A percentile compares a stretch with the other conserved stretches of the same genome.
Conservation (phyloP, 2,113 vertebrate genomes). For the Vulpes vulpes region DNA sequence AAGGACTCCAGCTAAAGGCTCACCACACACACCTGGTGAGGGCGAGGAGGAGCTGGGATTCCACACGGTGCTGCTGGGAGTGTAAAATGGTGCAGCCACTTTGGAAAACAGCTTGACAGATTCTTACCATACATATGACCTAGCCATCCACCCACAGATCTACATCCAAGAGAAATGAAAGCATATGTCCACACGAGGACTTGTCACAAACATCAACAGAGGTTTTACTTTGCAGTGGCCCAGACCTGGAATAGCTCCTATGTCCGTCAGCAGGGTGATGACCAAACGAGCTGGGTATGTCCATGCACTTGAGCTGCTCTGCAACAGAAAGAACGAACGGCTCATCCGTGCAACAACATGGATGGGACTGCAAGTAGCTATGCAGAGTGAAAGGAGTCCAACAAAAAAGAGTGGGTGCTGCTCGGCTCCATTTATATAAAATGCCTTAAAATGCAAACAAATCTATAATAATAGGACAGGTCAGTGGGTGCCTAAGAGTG, state of each 20-base stretch:
- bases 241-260: background rate
- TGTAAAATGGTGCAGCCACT: too few species aligned
- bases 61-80: too few species aligned
- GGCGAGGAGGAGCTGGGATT: background rate
- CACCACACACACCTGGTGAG: too few species aligned
- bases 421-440: background rate
- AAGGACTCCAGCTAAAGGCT: background rate
- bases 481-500: background rate
- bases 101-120: too few species aligned
- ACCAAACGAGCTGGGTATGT: rapidly evolving
- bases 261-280: background rate
- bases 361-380: background rate
- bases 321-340: background rate
- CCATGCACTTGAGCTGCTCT: background rate
- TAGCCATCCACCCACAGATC: too few species aligned
- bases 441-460: background rate
- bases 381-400: background rate
- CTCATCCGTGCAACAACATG: rapidly evolving
- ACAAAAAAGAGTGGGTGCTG: background rate
- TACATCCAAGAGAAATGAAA: background rate
- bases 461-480: background rate
- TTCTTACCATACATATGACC: too few species aligned
- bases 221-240: background rate
- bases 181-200: too few species aligned
- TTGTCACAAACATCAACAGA: rapidly evolving